A percentile compares a stretch with the other conserved stretches of the same genome.
Conservation (phyloP, 2,888 invertebrate species). For the Drosophila nigricruria region DNA sequence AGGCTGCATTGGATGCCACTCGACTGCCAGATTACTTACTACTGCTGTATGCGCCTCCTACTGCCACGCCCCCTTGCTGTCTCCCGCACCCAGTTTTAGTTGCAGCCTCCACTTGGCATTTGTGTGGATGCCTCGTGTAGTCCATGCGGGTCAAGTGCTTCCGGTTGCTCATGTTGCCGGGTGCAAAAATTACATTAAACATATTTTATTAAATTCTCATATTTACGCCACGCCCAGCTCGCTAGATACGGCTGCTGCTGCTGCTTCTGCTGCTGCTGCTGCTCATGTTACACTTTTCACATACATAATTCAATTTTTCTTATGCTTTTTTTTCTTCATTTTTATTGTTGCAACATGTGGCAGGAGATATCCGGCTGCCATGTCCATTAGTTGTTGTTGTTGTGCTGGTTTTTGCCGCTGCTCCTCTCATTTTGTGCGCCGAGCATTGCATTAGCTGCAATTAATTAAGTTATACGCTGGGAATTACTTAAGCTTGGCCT, state of each 20-base stretch:
- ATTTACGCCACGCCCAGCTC: conserved; percentile 34
- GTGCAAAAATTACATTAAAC: conserved; percentile 71
- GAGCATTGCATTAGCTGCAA: conserved; percentile 75
- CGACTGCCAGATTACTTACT: conserved; percentile 43
- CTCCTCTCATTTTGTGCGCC: conserved; percentile 23
- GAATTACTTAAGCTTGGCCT: conserved; percentile 63
- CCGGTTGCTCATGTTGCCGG: conserved; percentile 39
- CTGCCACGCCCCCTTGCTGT: not conserved
- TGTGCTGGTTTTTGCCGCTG: conserved; percentile 53
- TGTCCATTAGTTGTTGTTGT: conserved; percentile 18
- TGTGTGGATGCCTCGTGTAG: conserved; percentile 41
- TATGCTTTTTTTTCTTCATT: conserved; percentile 7
- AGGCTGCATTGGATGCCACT: conserved; percentile 41
- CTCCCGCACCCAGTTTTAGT: not conserved
- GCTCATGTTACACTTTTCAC: conserved; percentile 52
- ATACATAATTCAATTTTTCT: conserved; percentile 65
- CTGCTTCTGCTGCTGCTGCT: conserved; percentile 27
- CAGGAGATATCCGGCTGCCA: conserved; percentile 12
- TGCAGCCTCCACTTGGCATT: conserved; percentile 43
- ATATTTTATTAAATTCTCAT: conserved; percentile 76
- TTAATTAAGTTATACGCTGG: conserved; percentile 75
- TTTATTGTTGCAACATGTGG: conserved; percentile 46
- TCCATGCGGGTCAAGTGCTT: conserved; percentile 50
- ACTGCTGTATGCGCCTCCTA: conserved; percentile 4
- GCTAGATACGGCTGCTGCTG: conserved; percentile 12